Evolutionary conservation across 2,113 vertebrate species (phyloP), one percentile per base, ranked within the genome.

Genomic region (Saccopteryx bilineata): DNA sequence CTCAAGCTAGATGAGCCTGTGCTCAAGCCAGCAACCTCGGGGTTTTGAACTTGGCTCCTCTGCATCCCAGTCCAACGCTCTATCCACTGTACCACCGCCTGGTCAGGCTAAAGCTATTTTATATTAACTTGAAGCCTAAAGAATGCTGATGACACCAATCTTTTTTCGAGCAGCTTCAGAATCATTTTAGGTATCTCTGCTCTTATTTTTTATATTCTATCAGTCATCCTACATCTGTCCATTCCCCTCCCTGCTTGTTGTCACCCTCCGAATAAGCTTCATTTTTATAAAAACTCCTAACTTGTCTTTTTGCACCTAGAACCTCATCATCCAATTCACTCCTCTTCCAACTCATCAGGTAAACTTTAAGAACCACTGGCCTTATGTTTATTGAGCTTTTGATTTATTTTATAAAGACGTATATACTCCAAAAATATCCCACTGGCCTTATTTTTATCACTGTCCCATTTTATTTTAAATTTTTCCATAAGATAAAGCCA

Each of bases 401-500:
- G 39, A 39, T 39, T 39, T 39, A 3, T 39, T 39, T 39, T 39
- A 39, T 39, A 39, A 39, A 39, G 39, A 39, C 39, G 39, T 39
- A 39, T 39, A 39, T 39, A 39, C 39, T 39, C 39, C 39, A 39
- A 39, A 39, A 39, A 39, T 39, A 39, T 39, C 39, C 3, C 39
- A 39, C 39, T 39, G 39, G 56, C 19, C 76, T 92, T 84, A 89
- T 66, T 89, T 84, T 79, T 28, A 78, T 87, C 61, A 82, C 23
- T 85, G n/a, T 78, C 26, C 86, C 68, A 82, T 66, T 86, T 68
- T 50, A 80, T 54, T 85, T 79, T 75, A 81, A 23, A 90, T 12
- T 93, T 26, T 84, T 75, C 28, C 24, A 2, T 61, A 75, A 60
- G n/a, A 52, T 39, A 75, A 85, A 80, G 66, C 61, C 46, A 94